Conservation (phyloP, 1,140 invertebrate species). For the Helicoverpa armigera region DNA sequence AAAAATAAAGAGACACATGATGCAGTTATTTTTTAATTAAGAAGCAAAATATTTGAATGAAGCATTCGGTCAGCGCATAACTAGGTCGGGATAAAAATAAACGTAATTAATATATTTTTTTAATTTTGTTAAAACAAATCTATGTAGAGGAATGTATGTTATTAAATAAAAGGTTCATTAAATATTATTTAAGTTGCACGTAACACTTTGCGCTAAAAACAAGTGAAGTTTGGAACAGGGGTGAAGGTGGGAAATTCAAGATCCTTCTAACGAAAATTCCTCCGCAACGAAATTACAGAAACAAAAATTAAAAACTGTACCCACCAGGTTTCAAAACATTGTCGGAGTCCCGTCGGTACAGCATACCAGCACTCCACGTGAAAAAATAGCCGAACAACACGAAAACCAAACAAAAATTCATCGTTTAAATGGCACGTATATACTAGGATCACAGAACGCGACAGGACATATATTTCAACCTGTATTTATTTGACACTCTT, state of each 20-base stretch:
- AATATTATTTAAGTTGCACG: too few relatives aligned
- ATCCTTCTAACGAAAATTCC: too few relatives aligned
- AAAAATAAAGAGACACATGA: too few relatives aligned
- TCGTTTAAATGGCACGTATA: constrained; percentile 77
- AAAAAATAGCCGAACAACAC: constrained; percentile 79
- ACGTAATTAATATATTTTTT: too few relatives aligned
- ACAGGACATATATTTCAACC: constrained; percentile 82
- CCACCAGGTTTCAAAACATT: constrained; percentile 82
- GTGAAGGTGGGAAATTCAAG: not conserved
- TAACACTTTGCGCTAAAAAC: too few relatives aligned
- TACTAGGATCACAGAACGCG: constrained; percentile 78
- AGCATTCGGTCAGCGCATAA: too few relatives aligned
- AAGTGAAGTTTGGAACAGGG: not conserved
- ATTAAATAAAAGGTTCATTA: too few relatives aligned
- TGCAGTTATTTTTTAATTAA: too few relatives aligned
- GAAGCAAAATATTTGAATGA: too few relatives aligned
- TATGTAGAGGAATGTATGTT: too few relatives aligned
- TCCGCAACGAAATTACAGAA: not conserved
- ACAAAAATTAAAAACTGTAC: constrained; percentile 51
- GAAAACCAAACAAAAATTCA: constrained; percentile 84
- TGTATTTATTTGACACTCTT: constrained; percentile 85
- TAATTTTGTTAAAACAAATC: too few relatives aligned
- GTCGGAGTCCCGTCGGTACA: constrained; percentile 78
- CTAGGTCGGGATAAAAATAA: too few relatives aligned
- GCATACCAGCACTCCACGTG: constrained; percentile 73